Evolutionary conservation across 2,113 vertebrate species (phyloP).

Genomic region (Paraplagusia blochii): DNA sequence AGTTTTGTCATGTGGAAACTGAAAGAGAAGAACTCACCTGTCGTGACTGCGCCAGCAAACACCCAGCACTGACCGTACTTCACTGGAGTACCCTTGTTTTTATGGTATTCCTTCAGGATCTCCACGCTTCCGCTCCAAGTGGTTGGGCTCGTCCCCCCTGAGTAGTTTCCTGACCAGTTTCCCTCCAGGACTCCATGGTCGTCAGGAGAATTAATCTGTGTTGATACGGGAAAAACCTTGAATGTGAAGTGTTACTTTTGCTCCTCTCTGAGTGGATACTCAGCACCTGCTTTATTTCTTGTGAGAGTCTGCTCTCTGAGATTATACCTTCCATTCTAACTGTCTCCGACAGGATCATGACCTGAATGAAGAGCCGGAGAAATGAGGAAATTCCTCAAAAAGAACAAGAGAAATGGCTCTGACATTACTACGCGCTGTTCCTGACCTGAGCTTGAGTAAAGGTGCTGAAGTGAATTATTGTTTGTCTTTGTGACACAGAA

Average conservation of each 20-base stretch:
- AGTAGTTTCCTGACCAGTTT: conserved; percentile 87
- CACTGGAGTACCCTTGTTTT: conserved; percentile 68
- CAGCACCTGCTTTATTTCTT: not conserved
- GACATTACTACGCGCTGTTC: too few relatives aligned
- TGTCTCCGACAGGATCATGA: too few relatives aligned
- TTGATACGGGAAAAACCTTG: not conserved
- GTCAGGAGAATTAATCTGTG: conserved; percentile 85
- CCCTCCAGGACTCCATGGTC: conserved; percentile 85
- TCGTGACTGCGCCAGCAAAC: conserved; percentile 84
- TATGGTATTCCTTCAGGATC: conserved; percentile 81
- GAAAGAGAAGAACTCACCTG: conserved; percentile 68
- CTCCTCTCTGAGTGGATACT: not conserved
- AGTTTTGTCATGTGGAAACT: too few relatives aligned
- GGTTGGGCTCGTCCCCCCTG: conserved; percentile 78
- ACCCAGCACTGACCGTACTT: conserved; percentile 93
- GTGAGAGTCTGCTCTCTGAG: not conserved
- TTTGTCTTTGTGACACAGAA: too few relatives aligned
- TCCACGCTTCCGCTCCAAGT: conserved; percentile 88
- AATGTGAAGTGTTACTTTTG: not conserved
- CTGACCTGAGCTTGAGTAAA: too few relatives aligned
- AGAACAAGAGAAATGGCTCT: too few relatives aligned
- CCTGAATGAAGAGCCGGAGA: too few relatives aligned
- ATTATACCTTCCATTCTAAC: not conserved
- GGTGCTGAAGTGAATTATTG: too few relatives aligned
- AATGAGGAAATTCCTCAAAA: too few relatives aligned